Evolutionary conservation across 2,888 invertebrate species (phyloP).

Genomic region (Pinctada fucata): DNA sequence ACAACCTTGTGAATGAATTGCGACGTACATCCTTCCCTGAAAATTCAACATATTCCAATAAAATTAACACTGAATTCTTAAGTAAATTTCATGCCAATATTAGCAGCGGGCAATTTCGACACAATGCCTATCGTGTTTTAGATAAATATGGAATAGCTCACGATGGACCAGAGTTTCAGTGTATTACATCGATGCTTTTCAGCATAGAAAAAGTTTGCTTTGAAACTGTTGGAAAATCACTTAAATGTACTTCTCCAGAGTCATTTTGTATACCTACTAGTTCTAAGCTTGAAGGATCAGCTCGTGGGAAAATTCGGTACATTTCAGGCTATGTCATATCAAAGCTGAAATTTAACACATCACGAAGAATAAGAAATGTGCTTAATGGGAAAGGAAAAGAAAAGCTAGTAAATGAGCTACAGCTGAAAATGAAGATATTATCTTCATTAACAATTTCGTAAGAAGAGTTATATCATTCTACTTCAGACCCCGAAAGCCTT

Average conservation of each 20-base stretch:
- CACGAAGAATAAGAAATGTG: neutral
- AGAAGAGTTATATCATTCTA: slow-evolving; percentile 1
- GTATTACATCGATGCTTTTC: slow-evolving; percentile 5
- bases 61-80: too few species aligned
- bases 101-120: too few species aligned
- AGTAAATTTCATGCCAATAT: too few species aligned
- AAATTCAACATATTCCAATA: too few species aligned
- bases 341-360: neutral
- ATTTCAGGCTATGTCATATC: slow-evolving; percentile 29
- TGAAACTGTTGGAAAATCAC: neutral
- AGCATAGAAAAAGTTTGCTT: neutral
- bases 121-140: too few species aligned
- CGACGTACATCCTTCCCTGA: too few species aligned
- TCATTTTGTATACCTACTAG: slow-evolving; percentile 3
- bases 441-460: slow-evolving; percentile 7
- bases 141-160: too few species aligned
- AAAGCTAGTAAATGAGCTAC: neutral
- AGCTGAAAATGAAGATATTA: slow-evolving; percentile 5
- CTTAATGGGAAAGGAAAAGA: slow-evolving; percentile 25
- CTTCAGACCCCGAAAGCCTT: slow-evolving; percentile 20
- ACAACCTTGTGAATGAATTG: too few species aligned
- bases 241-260: neutral
- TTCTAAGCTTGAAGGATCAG: slow-evolving; percentile 3
- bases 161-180: too few species aligned
- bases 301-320: slow-evolving; percentile 30